Conservation (phyloP, 2,113 vertebrate species). For the Pachycephala philippinensis region DNA sequence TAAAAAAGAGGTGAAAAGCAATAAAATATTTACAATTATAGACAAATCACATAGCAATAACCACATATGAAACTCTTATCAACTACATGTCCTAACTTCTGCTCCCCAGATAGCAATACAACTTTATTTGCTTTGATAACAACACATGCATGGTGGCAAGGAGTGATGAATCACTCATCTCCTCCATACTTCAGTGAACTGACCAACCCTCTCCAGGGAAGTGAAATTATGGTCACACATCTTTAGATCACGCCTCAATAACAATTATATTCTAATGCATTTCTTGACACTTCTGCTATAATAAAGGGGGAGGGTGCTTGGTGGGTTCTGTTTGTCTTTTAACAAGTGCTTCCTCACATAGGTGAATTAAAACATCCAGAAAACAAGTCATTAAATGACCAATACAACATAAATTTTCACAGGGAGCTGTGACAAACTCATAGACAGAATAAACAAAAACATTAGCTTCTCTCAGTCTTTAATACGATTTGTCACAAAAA, state of each 20-base stretch:
- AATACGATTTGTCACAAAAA: neutral
- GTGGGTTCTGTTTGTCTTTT: neutral
- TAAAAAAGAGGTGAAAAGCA: constrained; percentile 13
- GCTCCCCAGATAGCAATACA: constrained; percentile 67
- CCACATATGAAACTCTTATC: constrained; percentile 72
- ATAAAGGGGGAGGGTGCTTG: neutral
- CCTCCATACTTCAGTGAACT: constrained; percentile 34
- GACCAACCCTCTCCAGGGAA: constrained; percentile 26
- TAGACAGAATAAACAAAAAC: neutral
- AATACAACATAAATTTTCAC: neutral
- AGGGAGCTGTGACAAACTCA: neutral
- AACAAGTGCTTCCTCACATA: neutral
- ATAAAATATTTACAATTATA: constrained; percentile 31
- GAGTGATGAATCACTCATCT: constrained; percentile 52
- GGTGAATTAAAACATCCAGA: neutral
- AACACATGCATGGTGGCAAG: neutral
- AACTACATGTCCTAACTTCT: constrained; percentile 64
- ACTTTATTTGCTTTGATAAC: constrained; percentile 78
- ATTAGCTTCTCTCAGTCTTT: neutral
- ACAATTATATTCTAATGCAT: constrained; percentile 32
- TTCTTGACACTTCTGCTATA: neutral
- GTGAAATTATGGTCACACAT: constrained; percentile 31
- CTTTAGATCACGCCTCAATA: constrained; percentile 31
- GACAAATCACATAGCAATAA: constrained; percentile 58
- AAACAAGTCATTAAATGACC: neutral